These are phyloP conservation scores for Lasioglossum pauxillum DNA, from an alignment of 2,888 invertebrate genomes.

Conservation along the genomic window DNA sequence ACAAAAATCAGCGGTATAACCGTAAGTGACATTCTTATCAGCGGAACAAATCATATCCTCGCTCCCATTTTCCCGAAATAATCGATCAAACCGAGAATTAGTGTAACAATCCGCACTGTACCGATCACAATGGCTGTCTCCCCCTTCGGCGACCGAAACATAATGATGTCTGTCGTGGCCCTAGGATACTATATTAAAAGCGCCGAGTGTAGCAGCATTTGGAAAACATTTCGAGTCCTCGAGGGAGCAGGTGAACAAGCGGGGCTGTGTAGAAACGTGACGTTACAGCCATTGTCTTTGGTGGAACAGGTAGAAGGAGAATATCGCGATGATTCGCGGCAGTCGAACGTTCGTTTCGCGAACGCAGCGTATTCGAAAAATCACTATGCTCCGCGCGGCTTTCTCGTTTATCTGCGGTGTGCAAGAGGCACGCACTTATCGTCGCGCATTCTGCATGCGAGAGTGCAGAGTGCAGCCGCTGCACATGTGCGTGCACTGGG, in stretches of 20 bases:
- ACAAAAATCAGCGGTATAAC: not conserved
- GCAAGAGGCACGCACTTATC: constrained; percentile 36
- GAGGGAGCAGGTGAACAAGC: not conserved
- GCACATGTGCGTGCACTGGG: constrained; percentile 49
- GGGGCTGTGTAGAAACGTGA: not conserved
- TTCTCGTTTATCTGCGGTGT: constrained; percentile 30
- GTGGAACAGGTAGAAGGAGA: constrained; percentile 10
- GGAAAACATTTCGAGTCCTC: not conserved
- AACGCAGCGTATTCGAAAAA: constrained; percentile 36
- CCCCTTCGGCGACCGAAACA: too few species aligned
- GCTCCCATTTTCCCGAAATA: not conserved
- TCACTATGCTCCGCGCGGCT: constrained; percentile 23
- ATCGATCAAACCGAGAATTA: too few species aligned
- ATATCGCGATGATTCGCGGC: constrained; percentile 37
- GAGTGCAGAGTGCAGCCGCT: constrained; percentile 5
- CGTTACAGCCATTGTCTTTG: constrained; percentile 21
- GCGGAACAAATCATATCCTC: too few species aligned
- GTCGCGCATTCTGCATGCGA: constrained; percentile 33
- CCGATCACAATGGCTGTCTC: too few species aligned
- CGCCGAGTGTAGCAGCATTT: too few species aligned
- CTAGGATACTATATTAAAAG: too few species aligned
- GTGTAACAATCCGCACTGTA: too few species aligned
- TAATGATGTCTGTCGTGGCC: too few species aligned
- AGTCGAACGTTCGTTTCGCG: constrained; percentile 22
- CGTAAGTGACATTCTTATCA: not conserved